phyloP scores from a whole-genome alignment of 2,888 invertebrate species.

The Trachelus stipa region DNA sequence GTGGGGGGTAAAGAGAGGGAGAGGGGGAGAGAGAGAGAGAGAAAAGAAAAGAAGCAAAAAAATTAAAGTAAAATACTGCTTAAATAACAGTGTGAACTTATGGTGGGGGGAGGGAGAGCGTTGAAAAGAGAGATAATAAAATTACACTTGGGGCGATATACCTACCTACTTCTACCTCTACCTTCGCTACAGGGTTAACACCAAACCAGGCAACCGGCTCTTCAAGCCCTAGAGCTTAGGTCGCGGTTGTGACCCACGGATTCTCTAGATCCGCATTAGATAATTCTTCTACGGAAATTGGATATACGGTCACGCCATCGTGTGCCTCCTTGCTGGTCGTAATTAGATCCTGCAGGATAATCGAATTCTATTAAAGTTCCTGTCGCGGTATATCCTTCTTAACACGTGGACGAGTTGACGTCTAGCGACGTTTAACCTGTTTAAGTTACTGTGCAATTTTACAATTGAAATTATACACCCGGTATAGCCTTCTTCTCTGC shows the following conservation, averaged over 20 bases:
- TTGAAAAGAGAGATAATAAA: conserved; percentile 46
- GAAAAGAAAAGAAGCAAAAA: conserved; percentile 23
- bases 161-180: conserved; percentile 12
- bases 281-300: conserved; percentile 61
- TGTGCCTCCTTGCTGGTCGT: conserved; percentile 37
- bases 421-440: no score
- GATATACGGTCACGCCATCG: conserved; percentile 44
- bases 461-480: no score
- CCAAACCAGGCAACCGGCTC: not conserved
- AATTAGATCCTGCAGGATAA: conserved; percentile 49
- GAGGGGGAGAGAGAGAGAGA: conserved; percentile 13
- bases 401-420: no score
- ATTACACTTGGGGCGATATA: conserved; percentile 45
- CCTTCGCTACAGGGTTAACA: not conserved
- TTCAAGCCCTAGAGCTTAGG: conserved; percentile 38
- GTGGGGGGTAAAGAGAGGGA: conserved; percentile 10
- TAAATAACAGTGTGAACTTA: conserved; percentile 44
- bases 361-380: conserved; percentile 51
- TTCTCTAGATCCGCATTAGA: conserved; percentile 34
- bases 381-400: no score
- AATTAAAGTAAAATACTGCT: conserved; percentile 45
- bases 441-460: no score
- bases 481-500: no score
- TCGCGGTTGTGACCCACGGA: conserved; percentile 47
- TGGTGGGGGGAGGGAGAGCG: conserved; percentile 11